Evolutionary conservation across 2,888 invertebrate genomes (phyloP).

Genomic region (Electrophaes corylata): DNA sequence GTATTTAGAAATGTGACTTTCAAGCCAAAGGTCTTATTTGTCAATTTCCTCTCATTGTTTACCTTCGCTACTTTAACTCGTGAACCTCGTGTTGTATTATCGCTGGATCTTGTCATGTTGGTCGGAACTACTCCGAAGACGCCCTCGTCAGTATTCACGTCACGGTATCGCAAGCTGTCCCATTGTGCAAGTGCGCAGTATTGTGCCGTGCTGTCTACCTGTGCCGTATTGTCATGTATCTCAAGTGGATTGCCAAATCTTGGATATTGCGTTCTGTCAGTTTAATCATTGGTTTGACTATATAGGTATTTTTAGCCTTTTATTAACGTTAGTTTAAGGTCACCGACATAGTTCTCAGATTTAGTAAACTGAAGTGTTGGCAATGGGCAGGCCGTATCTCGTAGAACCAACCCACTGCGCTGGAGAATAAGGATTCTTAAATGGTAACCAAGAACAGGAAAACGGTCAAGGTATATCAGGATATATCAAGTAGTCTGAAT

Average conservation of each 20-base stretch:
- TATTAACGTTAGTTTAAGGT: no score
- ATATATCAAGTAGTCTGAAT: no score
- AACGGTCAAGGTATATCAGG: no score
- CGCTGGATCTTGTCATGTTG: conserved; percentile 2
- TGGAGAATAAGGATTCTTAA: no score
- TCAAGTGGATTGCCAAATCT: conserved; percentile 18
- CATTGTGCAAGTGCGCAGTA: conserved; percentile 22
- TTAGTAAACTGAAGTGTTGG: no score
- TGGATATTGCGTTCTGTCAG: background rate
- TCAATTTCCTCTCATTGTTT: conserved; percentile 4
- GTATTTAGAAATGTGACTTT: background rate
- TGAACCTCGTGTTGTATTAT: background rate
- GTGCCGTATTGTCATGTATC: conserved; percentile 12
- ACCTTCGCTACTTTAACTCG: background rate
- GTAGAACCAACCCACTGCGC: no score
- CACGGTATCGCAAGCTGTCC: conserved; percentile 12
- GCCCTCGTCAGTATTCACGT: conserved; percentile 21
- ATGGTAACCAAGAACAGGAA: no score
- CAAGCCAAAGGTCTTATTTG: background rate
- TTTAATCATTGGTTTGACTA: background rate
- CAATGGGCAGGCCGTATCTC: no score
- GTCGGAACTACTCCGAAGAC: conserved; percentile 5
- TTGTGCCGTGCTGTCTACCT: conserved; percentile 1
- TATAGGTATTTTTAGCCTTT: no score
- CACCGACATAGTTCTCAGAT: no score